Evolutionary conservation across 2,888 invertebrate species (phyloP).

Genomic region (Ariolimax columbianus): DNA sequence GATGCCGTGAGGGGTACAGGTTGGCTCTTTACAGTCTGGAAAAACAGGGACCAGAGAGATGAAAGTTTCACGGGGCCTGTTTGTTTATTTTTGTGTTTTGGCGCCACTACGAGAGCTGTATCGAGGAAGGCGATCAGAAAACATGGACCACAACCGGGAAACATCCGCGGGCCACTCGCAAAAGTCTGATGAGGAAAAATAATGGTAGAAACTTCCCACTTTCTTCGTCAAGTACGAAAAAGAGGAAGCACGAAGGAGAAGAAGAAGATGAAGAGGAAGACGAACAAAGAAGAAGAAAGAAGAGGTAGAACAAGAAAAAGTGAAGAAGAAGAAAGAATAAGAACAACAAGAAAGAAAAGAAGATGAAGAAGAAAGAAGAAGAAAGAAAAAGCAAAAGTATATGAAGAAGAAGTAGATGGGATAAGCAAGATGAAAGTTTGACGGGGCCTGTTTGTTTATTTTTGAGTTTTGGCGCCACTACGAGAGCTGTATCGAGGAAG

Average conservation of each 20-base stretch:
- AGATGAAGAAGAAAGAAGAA: too few species aligned
- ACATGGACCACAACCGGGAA: conserved; percentile 25
- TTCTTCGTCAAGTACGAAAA: too few species aligned
- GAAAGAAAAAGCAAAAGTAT: too few species aligned
- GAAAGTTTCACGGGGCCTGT: conserved; percentile 12
- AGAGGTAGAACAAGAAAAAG: too few species aligned
- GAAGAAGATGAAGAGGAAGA: too few species aligned
- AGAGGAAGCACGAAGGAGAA: too few species aligned
- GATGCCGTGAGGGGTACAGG: background rate
- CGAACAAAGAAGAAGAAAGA: too few species aligned
- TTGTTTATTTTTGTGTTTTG: conserved; percentile 43
- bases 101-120: conserved; percentile 38
- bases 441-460: conserved; percentile 40
- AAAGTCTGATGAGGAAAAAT: too few species aligned
- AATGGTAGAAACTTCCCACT: too few species aligned
- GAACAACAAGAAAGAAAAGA: too few species aligned
- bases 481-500: conserved; percentile 35
- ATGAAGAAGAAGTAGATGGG: too few species aligned
- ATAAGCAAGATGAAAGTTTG: conserved; percentile 5
- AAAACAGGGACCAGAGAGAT: conserved; percentile 9
- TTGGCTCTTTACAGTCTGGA: background rate
- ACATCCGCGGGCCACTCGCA: background rate
- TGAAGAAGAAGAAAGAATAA: too few species aligned
- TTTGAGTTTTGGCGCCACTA: conserved; percentile 39
- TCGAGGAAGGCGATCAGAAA: conserved; percentile 42